Evolutionary conservation across 1,140 invertebrate species (phyloP).

Genomic region (Rhagoletis pomonella): DNA sequence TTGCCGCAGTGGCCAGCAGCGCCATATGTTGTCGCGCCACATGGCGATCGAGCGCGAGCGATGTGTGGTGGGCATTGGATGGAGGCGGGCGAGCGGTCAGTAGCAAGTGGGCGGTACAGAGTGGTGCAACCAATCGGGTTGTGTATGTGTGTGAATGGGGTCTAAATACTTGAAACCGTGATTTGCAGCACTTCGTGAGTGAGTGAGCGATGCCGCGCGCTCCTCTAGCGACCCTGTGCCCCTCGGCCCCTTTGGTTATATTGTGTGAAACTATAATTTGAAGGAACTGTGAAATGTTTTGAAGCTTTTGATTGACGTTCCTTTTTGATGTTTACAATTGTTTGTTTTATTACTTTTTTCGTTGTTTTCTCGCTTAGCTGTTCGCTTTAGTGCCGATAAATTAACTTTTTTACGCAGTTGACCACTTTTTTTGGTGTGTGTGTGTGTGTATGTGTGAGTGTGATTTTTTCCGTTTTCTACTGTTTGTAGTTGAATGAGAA

Average conservation of each 20-base stretch:
- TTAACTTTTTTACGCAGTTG: background rate
- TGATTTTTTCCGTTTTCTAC: background rate
- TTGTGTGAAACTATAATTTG: constrained; percentile 56
- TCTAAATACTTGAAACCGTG: background rate
- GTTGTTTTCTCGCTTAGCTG: background rate
- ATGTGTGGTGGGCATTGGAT: background rate
- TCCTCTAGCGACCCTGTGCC: background rate
- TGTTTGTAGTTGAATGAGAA: constrained; percentile 39
- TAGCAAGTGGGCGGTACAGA: background rate
- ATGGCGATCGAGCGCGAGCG: background rate
- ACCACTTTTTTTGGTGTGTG: background rate
- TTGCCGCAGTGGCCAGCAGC: background rate
- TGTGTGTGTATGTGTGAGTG: no score
- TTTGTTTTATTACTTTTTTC: constrained; percentile 48
- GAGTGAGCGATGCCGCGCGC: background rate
- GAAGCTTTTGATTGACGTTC: constrained; percentile 56
- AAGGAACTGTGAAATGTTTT: constrained; percentile 53
- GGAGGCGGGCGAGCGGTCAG: background rate
- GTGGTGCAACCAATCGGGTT: no score
- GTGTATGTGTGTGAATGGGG: background rate
- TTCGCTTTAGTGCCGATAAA: constrained; percentile 45
- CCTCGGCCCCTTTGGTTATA: background rate
- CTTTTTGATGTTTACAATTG: constrained; percentile 55
- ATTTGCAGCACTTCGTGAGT: constrained; percentile 2
- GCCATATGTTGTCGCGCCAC: constrained; percentile 42